Evolutionary conservation across 1,140 invertebrate species (phyloP), one percentile per base, ranked within the genome.

Genomic region (Panulirus ornatus): DNA sequence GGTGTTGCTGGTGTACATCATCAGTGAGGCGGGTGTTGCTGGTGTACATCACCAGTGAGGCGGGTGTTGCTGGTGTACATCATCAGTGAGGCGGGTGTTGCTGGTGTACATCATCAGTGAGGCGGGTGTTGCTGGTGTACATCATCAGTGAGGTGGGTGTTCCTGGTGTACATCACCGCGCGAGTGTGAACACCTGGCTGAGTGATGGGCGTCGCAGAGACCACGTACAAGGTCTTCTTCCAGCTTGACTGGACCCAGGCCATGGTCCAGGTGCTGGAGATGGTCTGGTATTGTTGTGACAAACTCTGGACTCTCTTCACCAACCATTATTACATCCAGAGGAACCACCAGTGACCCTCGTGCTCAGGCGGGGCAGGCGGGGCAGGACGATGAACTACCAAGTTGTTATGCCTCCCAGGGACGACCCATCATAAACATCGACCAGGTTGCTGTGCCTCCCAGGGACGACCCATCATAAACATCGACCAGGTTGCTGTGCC

Each of bases 231-330:
- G 9, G 70, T 89, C 44, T 83, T 84, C 79, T 89, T 89, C 71
- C n/a, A 19, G 79, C 36, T 89, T 16, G 87, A 89, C 87, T 89
- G 87, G 87, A 83, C 27, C 34, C 87, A 82, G 71, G 51, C 81
- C 1, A 11, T 83, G 30, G 63, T 89, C 2, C 87, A 89, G 14
- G 6, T 89, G 16, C 19, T 89, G 79, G 79, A 89, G 38, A 89
- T 89, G 79, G n/a, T 83, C 3, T 89, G 79, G 66, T 89, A 89
- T 36, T 89, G 78, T 34, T 89, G 78, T 40, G 79, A 89, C 8
- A 89, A 89, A 27, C 44, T 89, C 27, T 76, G 79, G 78, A 76
- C 87, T 34, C 79, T 89, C 8, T 83, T 76, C 44, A 63, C 66
- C 27, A 51, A 58, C 70, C 63, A 83, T n/a, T 81, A 84, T 42